Evolutionary conservation across 1,140 invertebrate species (phyloP), one percentile per base, ranked within the genome.

Genomic region (Octopus bimaculoides): DNA sequence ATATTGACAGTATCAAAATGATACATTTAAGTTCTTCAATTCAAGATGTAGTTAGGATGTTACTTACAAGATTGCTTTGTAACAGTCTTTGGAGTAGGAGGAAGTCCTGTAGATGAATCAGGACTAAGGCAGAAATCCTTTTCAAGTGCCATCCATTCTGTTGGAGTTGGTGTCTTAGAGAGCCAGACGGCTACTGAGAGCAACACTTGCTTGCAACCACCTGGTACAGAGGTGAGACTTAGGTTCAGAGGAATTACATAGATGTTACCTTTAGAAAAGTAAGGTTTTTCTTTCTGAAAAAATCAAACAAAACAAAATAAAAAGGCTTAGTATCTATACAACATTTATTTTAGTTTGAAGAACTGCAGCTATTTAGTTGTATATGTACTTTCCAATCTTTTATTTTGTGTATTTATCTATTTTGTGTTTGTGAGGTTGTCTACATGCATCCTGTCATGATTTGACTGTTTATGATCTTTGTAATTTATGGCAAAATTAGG

Each of bases 111-210:
- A 5, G 17, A n/a, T n/a, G 20, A 78, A 78, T n/a, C 54, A 14
- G 61, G 54, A 55, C 77, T 56, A 54, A 77, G 54, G 17, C 61
- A 78, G 41, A 41, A 61, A n/a, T 78, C 77, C 61, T 78, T 78
- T 52, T 78, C 77, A n/a, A 78, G 54, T 5, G 77, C 52, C 56
- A 41, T 78, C 54, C 77, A 61, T 52, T 66, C 77, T 20, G 77
- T 55, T 20, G 77, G 77, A 7, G 54, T 56, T 54, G 61, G 54
- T 5, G 54, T 78, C 20, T 78, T n/a, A 3, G 77, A 56, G 17
- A 78, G 77, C 77, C 77, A 78, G 12, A 78, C 77, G n/a, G 77
- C 61, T 17, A 78, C 77, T 14, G 54, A 61, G 54, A 78, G 77
- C 77, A n/a, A 20, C 7, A 78, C 77, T 55, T 54, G 52, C 54